Conservation (phyloP, 2,888 invertebrate genomes). For the Eucera pruinosa region DNA sequence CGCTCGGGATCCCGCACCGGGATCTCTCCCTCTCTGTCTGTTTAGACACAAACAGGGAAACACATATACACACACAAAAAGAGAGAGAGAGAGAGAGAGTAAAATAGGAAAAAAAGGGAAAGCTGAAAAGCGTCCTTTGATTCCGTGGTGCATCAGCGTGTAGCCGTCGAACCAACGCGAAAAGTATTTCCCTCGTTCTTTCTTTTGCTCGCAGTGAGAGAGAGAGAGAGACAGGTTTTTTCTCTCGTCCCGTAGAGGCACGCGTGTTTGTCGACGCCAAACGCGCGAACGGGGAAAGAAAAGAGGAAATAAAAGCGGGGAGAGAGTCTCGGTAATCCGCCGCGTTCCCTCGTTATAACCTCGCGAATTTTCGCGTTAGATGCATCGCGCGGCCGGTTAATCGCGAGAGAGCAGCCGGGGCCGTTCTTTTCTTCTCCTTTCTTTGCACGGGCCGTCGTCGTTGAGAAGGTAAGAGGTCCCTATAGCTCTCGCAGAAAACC, state of each 20-base stretch:
- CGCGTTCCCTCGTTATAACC: conserved; percentile 41
- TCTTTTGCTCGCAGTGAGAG: too few species aligned
- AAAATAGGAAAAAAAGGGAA: not conserved
- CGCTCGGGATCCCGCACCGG: not conserved
- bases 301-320: conserved; percentile 11
- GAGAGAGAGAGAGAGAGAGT: not conserved
- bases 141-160: conserved; percentile 22
- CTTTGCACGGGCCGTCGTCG: not conserved
- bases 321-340: conserved; percentile 27
- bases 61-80: not conserved
- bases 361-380: conserved; percentile 40
- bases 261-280: conserved; percentile 29
- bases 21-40: too few species aligned
- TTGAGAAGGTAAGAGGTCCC: conserved; percentile 16
- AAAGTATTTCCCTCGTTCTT: conserved; percentile 30
- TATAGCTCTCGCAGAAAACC: conserved; percentile 29
- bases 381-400: not conserved
- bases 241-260: conserved; percentile 5
- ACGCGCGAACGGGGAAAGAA: conserved; percentile 6
- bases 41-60: too few species aligned
- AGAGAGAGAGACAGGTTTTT: conserved; percentile 11
- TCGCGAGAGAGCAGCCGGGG: not conserved
- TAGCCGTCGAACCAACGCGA: conserved; percentile 17
- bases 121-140: conserved; percentile 32
- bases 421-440: not conserved